Percentiles rank a stretch among this genome's conserved stretches.
These are phyloP conservation scores for Megalonaias nervosa DNA, from an alignment of 1,140 invertebrate species.

Conservation along the genomic window DNA sequence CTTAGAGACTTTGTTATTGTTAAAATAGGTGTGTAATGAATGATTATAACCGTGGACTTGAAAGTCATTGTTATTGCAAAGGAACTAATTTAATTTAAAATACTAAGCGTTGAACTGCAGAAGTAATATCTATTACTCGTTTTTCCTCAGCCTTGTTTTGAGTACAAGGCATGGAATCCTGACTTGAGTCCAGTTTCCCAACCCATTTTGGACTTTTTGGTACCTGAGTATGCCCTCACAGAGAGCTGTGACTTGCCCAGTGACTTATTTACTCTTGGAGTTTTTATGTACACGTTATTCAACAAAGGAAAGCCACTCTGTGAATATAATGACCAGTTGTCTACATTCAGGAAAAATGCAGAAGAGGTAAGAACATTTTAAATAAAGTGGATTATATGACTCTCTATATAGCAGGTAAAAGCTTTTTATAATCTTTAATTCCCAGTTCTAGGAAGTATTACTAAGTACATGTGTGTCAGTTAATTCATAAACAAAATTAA, in stretches of 20 bases:
- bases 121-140: too few relatives aligned
- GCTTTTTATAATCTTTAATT: too few relatives aligned
- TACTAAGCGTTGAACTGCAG: too few relatives aligned
- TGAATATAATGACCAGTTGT: conserved; percentile 68
- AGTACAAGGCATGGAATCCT: conserved; percentile 84
- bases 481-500: too few relatives aligned
- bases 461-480: too few relatives aligned
- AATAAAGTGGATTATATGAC: too few relatives aligned
- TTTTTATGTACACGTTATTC: conserved; percentile 71
- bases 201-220: conserved; percentile 71
- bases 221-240: conserved; percentile 72
- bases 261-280: conserved; percentile 73
- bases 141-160: conserved; percentile 78
- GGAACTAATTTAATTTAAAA: too few relatives aligned
- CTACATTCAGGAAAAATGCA: conserved; percentile 67
- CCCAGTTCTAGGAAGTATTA: too few relatives aligned
- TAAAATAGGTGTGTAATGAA: not conserved
- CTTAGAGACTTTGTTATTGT: not conserved
- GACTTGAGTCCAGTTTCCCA: conserved; percentile 77
- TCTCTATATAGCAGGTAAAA: too few relatives aligned
- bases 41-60: not conserved
- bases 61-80: conserved; percentile 32
- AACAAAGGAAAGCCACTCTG: conserved; percentile 72
- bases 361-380: conserved; percentile 64
- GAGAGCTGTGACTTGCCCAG: conserved; percentile 66